These are phyloP conservation scores for Lanius ludovicianus DNA, from an alignment of 2,113 vertebrate species.

Conservation along the genomic window DNA sequence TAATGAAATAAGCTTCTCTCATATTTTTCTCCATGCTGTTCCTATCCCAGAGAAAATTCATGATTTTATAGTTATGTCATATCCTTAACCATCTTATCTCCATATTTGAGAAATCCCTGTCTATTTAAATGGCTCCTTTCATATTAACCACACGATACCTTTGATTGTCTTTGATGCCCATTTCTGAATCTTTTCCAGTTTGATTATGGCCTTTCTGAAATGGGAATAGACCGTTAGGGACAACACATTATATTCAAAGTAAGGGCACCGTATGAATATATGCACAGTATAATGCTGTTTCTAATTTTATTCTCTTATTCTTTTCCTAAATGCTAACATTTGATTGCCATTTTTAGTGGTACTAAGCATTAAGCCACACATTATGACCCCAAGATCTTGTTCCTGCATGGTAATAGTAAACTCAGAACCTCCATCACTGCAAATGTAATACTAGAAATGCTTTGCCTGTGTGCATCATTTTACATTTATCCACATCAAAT, in stretches of 20 bases:
- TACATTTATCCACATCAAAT: neutral
- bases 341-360: neutral
- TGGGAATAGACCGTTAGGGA: neutral
- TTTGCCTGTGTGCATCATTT: neutral
- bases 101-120: neutral
- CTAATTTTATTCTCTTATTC: neutral
- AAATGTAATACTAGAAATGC: neutral
- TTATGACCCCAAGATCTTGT: neutral
- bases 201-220: neutral
- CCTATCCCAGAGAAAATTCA: neutral
- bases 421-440: neutral
- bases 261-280: neutral
- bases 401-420: neutral
- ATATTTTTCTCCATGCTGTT: neutral
- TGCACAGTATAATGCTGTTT: neutral
- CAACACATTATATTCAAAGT: neutral
- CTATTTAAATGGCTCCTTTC: neutral
- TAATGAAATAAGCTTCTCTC: neutral
- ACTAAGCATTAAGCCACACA: neutral
- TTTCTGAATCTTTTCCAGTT: neutral
- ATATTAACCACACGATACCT: neutral
- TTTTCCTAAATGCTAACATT: neutral
- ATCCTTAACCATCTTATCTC: neutral
- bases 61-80: neutral
- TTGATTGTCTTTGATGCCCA: neutral